Conservation (phyloP, 2,113 vertebrate genomes). For the Hystrix cristata region DNA sequence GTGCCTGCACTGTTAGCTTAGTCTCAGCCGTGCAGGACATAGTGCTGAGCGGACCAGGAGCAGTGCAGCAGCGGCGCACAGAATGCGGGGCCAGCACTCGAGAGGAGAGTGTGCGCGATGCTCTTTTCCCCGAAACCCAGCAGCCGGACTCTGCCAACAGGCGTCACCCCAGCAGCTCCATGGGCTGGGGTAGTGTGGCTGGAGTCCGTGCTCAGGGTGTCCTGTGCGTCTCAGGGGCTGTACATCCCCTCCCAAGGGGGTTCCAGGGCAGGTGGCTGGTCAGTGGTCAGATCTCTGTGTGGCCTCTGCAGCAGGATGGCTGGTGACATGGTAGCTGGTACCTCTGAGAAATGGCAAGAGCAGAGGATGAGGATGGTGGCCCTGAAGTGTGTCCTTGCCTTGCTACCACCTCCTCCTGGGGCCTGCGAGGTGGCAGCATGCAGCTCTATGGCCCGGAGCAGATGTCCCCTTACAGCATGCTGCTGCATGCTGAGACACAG, state of each 20-base stretch:
- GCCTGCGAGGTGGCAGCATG: neutral
- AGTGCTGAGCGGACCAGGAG: neutral
- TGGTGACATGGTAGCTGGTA: neutral
- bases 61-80: neutral
- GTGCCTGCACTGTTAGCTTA: too few species aligned
- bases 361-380: neutral
- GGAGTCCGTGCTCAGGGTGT: neutral
- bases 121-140: neutral
- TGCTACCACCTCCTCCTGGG: neutral
- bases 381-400: neutral
- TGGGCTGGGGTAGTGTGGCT: neutral
- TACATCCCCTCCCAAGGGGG: neutral
- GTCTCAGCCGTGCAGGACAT: neutral
- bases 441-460: neutral
- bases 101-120: neutral
- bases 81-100: too few species aligned
- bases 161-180: too few species aligned
- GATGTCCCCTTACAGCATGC: rapidly evolving
- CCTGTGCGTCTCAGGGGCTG: neutral
- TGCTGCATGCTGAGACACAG: neutral
- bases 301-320: neutral
- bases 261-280: neutral
- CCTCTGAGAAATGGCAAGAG: neutral
- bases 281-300: neutral
- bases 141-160: neutral